A percentile compares a stretch with the other conserved stretches of the same genome.
Conservation (phyloP, 2,797 vertebrate species). For the Sebastes minor region DNA sequence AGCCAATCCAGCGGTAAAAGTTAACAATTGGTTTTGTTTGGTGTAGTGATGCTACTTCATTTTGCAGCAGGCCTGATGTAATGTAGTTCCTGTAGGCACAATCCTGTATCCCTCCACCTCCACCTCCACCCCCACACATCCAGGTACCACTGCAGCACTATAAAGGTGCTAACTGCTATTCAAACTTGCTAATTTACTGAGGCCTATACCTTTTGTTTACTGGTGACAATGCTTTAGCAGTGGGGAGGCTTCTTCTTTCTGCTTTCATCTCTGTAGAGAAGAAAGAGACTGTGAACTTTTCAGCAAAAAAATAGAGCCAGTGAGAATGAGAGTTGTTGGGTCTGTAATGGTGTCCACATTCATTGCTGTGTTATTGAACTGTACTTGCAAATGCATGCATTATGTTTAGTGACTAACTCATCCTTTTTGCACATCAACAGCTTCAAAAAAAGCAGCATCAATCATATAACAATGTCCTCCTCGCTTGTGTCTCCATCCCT, state of each 20-base stretch:
- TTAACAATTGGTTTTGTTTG: not conserved
- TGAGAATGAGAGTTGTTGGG: not conserved
- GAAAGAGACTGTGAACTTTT: slow-evolving; percentile 8
- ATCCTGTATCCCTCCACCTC: slow-evolving; percentile 1
- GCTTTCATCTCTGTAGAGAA: slow-evolving; percentile 9
- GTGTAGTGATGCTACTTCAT: not conserved
- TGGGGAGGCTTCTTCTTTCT: slow-evolving; percentile 1
- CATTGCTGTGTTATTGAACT: slow-evolving; percentile 10
- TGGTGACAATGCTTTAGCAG: slow-evolving; percentile 31
- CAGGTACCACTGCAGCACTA: slow-evolving; percentile 57
- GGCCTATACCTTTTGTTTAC: slow-evolving; percentile 55
- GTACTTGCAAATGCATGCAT: not conserved
- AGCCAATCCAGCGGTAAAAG: not conserved
- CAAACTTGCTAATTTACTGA: slow-evolving; percentile 46
- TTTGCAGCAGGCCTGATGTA: slow-evolving; percentile 4
- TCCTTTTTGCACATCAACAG: slow-evolving; percentile 27
- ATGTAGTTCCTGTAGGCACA: not conserved
- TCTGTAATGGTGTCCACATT: not conserved
- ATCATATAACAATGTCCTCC: slow-evolving; percentile 48
- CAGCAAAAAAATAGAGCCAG: not conserved
- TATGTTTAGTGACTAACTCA: slow-evolving; percentile 16
- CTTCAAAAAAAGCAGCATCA: slow-evolving; percentile 30
- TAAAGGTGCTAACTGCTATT: slow-evolving; percentile 58
- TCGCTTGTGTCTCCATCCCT: slow-evolving; percentile 54
- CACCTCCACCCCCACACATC: slow-evolving; percentile 38